Evolutionary conservation across 2,888 invertebrate species (phyloP), one percentile per base, ranked within the genome.

Genomic region (Icerya purchasi): DNA sequence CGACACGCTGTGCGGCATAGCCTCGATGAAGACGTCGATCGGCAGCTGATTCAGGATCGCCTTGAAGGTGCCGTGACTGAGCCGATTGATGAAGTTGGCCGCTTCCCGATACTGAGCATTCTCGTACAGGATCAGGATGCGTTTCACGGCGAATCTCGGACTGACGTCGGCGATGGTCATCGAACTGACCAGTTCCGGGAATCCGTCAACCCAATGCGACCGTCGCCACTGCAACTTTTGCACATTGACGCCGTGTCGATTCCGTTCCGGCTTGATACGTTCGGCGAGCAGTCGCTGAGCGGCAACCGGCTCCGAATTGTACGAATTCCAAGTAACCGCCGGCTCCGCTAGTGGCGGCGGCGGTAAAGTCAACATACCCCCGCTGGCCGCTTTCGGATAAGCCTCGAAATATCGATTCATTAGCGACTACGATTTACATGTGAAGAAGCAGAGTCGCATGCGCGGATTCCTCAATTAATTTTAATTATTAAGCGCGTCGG

Each of bases 61-160:
- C 63, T 83, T 82, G 65, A 92, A 76, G 2, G 89, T 88, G 1
- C 83, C 83, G 51, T 83, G 81, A 2, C 86, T 87, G 20, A 92
- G 75, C 53, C 87, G 77, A 53, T 84, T 79, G 63, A 93, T 77
- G 61, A 91, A 84, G 53, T 83, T 82, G 0, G 91, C 89, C 3
- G 91, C 91, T 69, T 92, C 92, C n/a, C 87, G 75, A 70, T 86
- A 91, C 73, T 90, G 90, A 24, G 85, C 75, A 8, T 89, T 89
- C 70, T 92, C 92, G 66, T 89, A 84, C 65, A 92, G 74, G 58
- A 89, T 76, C 68, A 91, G 77, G 65, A 92, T 73, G 64, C 74
- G 64, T 61, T 76, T 72, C 36, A 76, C 71, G 25, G 76, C 76
- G 62, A 75, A 72, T 22, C 74, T 68, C 2, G 76, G 75, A 19